Evolutionary conservation across 1,140 invertebrate species (phyloP), one percentile per base, ranked within the genome.

Genomic region (Wiebesia pumilae): DNA sequence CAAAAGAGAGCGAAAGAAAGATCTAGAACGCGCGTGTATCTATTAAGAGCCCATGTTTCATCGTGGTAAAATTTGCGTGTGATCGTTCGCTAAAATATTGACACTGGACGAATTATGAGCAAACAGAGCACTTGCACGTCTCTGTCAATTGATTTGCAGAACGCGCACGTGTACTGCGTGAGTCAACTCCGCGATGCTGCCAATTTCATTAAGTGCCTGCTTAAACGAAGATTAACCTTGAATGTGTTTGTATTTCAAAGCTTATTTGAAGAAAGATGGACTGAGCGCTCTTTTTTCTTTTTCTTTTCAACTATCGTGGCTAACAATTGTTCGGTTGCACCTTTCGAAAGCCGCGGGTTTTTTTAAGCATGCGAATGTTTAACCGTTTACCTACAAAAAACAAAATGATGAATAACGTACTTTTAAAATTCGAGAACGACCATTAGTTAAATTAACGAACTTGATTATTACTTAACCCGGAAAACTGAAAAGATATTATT

Each of bases 141-240:
- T 16, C 14, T 71, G 69, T 38, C 14, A 38, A 71, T 71, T 71
- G 30, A 38, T 38, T 71, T 16, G 35, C 33, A 19, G 12, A 77
- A 3, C 35, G 38, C 38, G n/a, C 69, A 16, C 14, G 27, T 67
- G 62, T 27, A 67, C 3, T 67, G 12, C 62, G n/a, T 16, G 30
- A 33, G 30, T 38, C 21, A n/a, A 62, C 58, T 27, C 1, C 58
- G n/a, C 77, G 19, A 79, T 21, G 19, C 58, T 40, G 47, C 54
- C 47, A 54, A 81, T 81, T 65, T 40, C 54, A 38, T 58, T 40
- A 81, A 65, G 35, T 81, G 51, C 30, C 33, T 67, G 35, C 54
- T 81, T 81, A 81, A 65, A 30, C 3, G 14, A 65, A 24, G 9
- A 81, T 40, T 81, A 67, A 81, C 79, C 79, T 81, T 81, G 79